Evolutionary conservation across 2,888 invertebrate genomes (phyloP).

Genomic region (Euzetes globulus): DNA sequence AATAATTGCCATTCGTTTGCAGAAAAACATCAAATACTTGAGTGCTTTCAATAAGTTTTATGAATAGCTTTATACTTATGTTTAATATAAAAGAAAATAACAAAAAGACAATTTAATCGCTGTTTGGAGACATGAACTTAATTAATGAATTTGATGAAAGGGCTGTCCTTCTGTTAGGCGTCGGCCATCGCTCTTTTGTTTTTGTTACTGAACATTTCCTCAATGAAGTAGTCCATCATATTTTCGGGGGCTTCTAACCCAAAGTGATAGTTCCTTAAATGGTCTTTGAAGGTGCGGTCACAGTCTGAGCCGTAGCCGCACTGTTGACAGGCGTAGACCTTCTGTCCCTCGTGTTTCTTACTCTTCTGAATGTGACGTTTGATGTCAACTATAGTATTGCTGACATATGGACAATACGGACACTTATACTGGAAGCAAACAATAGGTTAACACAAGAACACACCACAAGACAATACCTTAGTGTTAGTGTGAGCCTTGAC

Average conservation of each 20-base stretch:
- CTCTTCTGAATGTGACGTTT: constrained; percentile 25
- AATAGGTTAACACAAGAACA: neutral
- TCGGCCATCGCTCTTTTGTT: constrained; percentile 3
- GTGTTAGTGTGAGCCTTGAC: constrained; percentile 30
- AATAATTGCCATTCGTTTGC: neutral
- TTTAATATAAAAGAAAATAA: neutral
- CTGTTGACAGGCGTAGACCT: constrained; percentile 14
- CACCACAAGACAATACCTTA: neutral
- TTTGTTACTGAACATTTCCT: constrained; percentile 33
- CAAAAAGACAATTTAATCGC: neutral
- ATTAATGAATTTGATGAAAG: too few relatives aligned
- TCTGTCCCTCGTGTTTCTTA: constrained; percentile 24
- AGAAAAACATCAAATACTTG: too few relatives aligned
- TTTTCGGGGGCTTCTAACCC: constrained; percentile 29
- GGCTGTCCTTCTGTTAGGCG: neutral
- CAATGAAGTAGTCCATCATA: constrained; percentile 34
- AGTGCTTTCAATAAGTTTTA: too few relatives aligned
- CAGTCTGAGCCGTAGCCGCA: constrained; percentile 32
- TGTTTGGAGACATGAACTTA: neutral
- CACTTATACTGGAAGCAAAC: constrained; percentile 31
- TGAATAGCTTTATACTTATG: too few relatives aligned
- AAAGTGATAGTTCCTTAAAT: constrained; percentile 3
- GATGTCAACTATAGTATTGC: constrained; percentile 30
- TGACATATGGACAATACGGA: constrained; percentile 35
- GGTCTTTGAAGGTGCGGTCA: constrained; percentile 30